Conservation (phyloP, 1,140 invertebrate genomes). For the Bombus sylvicola region DNA sequence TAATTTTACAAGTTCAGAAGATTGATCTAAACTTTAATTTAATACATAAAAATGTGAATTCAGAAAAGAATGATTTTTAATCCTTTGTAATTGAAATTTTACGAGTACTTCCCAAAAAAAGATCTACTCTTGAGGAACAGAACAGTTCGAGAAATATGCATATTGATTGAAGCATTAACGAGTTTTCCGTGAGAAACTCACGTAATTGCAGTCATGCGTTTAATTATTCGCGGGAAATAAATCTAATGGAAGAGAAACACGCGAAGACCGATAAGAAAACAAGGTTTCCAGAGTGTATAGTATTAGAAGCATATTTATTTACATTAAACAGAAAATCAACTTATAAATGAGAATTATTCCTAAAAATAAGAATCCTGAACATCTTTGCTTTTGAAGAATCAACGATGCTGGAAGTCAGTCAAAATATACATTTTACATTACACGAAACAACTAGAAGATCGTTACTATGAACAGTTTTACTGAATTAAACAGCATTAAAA, state of each 20-base stretch:
- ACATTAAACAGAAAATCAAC: background rate
- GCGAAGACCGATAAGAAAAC: background rate
- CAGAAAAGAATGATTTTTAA: background rate
- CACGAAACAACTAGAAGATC: background rate
- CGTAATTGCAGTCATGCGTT: background rate
- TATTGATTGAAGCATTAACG: background rate
- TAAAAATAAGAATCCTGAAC: background rate
- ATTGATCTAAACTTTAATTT: background rate
- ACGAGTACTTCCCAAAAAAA: background rate
- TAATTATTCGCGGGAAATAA: background rate
- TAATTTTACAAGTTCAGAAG: too few species aligned
- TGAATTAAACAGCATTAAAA: too few species aligned
- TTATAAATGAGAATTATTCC: background rate
- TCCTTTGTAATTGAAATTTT: background rate
- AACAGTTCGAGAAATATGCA: background rate
- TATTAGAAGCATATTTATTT: background rate
- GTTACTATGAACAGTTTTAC: background rate
- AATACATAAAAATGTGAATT: background rate
- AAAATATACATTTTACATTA: too few species aligned
- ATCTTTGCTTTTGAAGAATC: background rate
- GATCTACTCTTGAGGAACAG: background rate
- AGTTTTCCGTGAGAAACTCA: conserved; percentile 12
- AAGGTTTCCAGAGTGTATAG: background rate
- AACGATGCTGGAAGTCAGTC: background rate
- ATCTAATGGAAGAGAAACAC: background rate